phyloP scores from a whole-genome alignment of 1,140 invertebrate species.

The Phocides pigmalion region DNA sequence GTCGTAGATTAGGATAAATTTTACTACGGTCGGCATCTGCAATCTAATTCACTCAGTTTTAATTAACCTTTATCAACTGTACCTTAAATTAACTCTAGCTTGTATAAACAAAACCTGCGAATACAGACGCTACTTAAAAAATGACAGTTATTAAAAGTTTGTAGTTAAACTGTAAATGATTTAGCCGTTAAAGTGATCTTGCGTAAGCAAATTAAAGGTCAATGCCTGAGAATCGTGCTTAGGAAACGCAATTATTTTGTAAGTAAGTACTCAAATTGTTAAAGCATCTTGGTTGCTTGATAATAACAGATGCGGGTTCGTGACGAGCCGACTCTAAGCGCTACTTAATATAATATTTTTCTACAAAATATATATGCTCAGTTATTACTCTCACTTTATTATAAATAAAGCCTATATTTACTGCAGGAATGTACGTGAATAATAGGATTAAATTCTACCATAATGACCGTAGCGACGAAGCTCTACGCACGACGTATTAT shows the following conservation, averaged over 20 bases:
- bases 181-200: constrained; percentile 35
- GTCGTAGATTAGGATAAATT: constrained; percentile 45
- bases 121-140: not conserved
- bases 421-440: constrained; percentile 23
- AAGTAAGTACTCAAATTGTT: constrained; percentile 74
- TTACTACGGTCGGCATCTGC: constrained; percentile 58
- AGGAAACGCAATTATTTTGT: constrained; percentile 79
- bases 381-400: constrained; percentile 8
- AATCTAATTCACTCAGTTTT: constrained; percentile 34
- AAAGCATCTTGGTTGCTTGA: constrained; percentile 68
- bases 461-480: constrained; percentile 11
- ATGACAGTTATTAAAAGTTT: constrained; percentile 21
- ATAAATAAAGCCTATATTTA: constrained; percentile 18
- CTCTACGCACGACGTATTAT: constrained; percentile 25
- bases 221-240: constrained; percentile 75
- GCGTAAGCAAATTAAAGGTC: constrained; percentile 66
- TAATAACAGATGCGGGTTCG: constrained; percentile 69
- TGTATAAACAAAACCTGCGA: no score
- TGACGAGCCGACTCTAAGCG: constrained; percentile 47
- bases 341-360: constrained; percentile 34
- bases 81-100: not conserved
- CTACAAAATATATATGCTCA: constrained; percentile 29
- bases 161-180: constrained; percentile 24
- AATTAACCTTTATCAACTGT: not conserved
- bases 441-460: constrained; percentile 29